Base-by-base conservation (phyloP, 2,797 vertebrate species). In the Cossypha caffra region DNA sequence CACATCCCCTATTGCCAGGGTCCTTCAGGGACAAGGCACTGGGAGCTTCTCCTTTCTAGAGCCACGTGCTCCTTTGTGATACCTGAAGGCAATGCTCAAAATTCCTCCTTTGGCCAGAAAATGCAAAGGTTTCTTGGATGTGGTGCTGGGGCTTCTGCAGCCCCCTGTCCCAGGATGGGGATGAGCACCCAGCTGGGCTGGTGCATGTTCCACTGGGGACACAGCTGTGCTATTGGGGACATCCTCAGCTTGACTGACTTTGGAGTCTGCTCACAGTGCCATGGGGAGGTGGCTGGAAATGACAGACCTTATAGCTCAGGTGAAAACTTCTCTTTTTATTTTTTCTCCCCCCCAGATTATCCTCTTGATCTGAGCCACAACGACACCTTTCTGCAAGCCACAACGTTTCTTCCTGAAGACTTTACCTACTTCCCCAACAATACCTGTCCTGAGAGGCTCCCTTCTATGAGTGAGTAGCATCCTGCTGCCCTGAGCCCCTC, bases 381-480 rank as follows among this genome's bases (percentile, higher is more conserved):
- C 0, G 99, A 99, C 80, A 98, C 98, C 10, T 98, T 98, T 84
- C 97, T 98, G 58, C 98, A 99, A 91, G 98, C 98, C 93, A 98
- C 99, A 38, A 98, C 99, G 7, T 99, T 99, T 97, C 99, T 99
- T 93, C 99, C 99, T 0, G 98, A 98, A 96, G 98, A 98, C 93
- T 99, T 99, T 96, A 99, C 99, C 63, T 99, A 99, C 97, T 98
- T 98, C 77, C 98, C 99, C 55, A 98, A 98, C 69, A 98, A 98
- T 76, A 97, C 98, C 75, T 99, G 99, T 97, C 99, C 99, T 0
- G 98, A 99, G 96, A 98, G 97, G 90, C 98, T 99, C 96, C 99
- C 98, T 96, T 99, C 98, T 91, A 99, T 99, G 99, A 99, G 99
- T 99, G 95, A 98, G 99, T 98, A 88, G 50, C 61, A 42, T 71